Conservation (phyloP, 37 sponge, comb jelly and placozoan genomes). For the Diacarnus erythraeanus region DNA sequence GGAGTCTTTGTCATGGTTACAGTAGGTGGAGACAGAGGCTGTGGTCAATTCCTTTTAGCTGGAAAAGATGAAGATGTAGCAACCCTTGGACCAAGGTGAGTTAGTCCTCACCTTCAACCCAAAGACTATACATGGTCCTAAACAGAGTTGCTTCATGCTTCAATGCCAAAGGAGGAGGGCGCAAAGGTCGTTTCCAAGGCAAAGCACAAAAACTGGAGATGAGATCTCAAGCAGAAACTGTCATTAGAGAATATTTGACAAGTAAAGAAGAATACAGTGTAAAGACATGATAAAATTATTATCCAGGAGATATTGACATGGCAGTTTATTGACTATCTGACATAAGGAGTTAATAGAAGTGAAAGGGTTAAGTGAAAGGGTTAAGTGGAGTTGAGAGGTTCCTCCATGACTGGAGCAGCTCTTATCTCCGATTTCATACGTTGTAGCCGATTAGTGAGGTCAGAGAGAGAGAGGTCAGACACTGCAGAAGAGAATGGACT, state of each 20-base stretch:
- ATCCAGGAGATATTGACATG: not conserved
- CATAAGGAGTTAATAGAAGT: not conserved
- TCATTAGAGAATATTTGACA: conserved; percentile 31
- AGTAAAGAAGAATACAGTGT: no score
- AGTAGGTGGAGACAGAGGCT: conserved; percentile 73
- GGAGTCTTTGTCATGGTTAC: conserved; percentile 73
- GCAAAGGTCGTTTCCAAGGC: conserved; percentile 90
- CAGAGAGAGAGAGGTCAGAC: not conserved
- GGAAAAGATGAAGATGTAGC: conserved; percentile 68
- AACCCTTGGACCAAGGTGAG: conserved; percentile 83
- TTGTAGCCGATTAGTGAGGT: not conserved
- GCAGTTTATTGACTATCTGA: not conserved
- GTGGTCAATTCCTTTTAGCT: conserved; percentile 87
- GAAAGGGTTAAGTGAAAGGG: not conserved
- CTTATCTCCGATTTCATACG: not conserved
- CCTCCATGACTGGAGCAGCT: not conserved
- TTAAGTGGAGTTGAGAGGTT: not conserved
- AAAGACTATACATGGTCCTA: not conserved
- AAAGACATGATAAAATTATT: not conserved
- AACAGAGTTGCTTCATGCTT: conserved; percentile 73
- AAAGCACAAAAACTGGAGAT: conserved; percentile 73
- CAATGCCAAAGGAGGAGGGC: conserved; percentile 95
- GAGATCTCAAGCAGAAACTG: conserved; percentile 36
- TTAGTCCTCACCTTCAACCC: no score
- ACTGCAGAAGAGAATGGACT: not conserved